Conservation (phyloP, 2,113 vertebrate genomes). For the Oreamnos americanus region DNA sequence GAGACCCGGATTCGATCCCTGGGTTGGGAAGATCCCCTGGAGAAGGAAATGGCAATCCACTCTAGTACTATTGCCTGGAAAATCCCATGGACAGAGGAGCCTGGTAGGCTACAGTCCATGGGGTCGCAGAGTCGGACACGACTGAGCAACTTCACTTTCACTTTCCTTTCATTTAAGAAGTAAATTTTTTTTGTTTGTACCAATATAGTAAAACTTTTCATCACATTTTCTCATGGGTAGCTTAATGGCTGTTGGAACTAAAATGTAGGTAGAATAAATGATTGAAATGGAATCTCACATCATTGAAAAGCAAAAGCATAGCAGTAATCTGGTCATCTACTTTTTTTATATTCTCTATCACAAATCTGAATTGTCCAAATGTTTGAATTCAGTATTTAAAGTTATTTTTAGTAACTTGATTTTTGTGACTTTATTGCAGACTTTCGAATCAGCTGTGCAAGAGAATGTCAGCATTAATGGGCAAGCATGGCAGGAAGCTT, state of each 20-base stretch:
- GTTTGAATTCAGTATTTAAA: constrained; percentile 9
- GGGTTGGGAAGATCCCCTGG: no score
- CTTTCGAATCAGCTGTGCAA: constrained; percentile 87
- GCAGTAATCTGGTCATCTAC: neutral
- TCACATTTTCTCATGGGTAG: neutral
- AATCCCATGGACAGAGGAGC: no score
- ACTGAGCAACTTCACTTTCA: neutral
- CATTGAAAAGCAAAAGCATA: neutral
- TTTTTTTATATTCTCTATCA: neutral
- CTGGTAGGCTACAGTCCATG: neutral
- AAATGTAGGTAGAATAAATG: neutral
- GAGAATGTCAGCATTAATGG: constrained; percentile 90
- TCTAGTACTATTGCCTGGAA: no score
- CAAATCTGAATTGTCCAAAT: neutral
- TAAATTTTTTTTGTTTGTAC: neutral
- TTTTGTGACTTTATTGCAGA: constrained; percentile 80
- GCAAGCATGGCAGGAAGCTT: constrained; percentile 84
- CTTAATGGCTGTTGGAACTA: neutral
- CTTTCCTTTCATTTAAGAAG: neutral
- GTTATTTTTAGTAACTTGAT: neutral
- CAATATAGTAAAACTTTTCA: neutral
- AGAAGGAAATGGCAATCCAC: no score
- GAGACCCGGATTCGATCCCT: no score
- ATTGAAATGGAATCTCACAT: neutral
- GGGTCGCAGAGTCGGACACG: neutral